These are phyloP conservation scores for Periphyllus acericola DNA, from an alignment of 2,888 invertebrate species.

Conservation along the genomic window DNA sequence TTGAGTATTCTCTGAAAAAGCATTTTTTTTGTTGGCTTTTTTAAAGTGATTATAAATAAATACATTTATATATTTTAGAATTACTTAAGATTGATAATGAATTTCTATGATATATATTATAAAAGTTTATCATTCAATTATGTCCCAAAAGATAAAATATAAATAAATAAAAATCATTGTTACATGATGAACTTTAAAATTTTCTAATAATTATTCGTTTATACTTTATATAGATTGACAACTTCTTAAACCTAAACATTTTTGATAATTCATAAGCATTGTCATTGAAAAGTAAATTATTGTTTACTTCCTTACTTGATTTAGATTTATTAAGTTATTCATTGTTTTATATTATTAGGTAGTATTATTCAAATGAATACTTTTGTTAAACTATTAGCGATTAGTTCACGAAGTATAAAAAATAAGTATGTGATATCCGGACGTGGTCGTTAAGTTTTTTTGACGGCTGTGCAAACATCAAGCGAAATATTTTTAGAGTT, in stretches of 20 bases:
- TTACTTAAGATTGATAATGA: not conserved
- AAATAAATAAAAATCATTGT: too few species aligned
- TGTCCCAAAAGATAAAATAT: too few species aligned
- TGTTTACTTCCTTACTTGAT: not conserved
- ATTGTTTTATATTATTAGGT: not conserved
- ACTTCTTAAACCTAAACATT: too few species aligned
- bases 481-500: constrained; percentile 16
- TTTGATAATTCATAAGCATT: too few species aligned
- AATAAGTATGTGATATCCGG: not conserved
- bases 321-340: not conserved
- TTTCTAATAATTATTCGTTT: too few species aligned
- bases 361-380: not conserved
- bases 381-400: not conserved
- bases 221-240: too few species aligned
- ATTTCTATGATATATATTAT: not conserved
- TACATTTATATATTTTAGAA: not conserved
- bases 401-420: constrained; percentile 11
- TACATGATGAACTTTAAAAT: too few species aligned
- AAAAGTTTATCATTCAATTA: not conserved
- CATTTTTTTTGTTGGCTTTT: not conserved
- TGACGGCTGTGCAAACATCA: constrained; percentile 12
- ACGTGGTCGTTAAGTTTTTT: constrained; percentile 36
- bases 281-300: not conserved
- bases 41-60: constrained; percentile 29
- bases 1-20: not conserved